Evolutionary conservation across 2,113 vertebrate species (phyloP), one percentile per base, ranked within the genome.

Genomic region (Pygoscelis antarcticus): DNA sequence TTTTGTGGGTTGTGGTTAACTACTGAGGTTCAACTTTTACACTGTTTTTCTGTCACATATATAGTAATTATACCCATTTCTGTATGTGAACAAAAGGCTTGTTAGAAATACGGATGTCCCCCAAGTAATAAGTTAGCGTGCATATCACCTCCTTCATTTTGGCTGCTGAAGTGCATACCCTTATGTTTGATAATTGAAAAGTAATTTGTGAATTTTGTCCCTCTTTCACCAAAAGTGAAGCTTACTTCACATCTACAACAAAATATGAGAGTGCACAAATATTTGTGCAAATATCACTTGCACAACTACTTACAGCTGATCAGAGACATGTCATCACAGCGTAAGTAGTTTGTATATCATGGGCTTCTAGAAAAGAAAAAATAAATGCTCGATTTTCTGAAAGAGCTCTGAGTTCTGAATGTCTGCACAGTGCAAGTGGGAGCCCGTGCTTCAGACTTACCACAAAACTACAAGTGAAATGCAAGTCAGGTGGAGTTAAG

Each of bases 321-420:
- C 29, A 60, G 29, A 71, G 18, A 5, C 0, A 3, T 6, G 44
- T 11, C 13, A 16, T 13, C 71, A 34, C n/a, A 16, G 62, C 2
- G 1, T 1, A n/a, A 46, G 32, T 10, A 20, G 5, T 55, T 80
- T 10, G 5, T 27, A 1, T 9, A 23, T 8, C 19, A 3, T 23
- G 23, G 60, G 18, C 19, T 51, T 26, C 57, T 68, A 86, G 62
- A 26, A 72, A 23, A 65, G 57, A 80, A 22, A 13, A n/a, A 32
- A 1, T 12, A 40, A 57, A 16, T 21, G 40, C 55, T 82, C 3
- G 0, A 2, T 89, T 62, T 89, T 30, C 55, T 62, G 38, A 16
- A 27, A 4, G 38, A 47, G 29, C 70, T 42, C 19, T 0, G 52
- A 20, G 47, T 18, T 68, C 9, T 32, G 27, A 44, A 5, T 13